Conservation (phyloP, 2,797 vertebrate species). For the Sebastes nivosus region DNA sequence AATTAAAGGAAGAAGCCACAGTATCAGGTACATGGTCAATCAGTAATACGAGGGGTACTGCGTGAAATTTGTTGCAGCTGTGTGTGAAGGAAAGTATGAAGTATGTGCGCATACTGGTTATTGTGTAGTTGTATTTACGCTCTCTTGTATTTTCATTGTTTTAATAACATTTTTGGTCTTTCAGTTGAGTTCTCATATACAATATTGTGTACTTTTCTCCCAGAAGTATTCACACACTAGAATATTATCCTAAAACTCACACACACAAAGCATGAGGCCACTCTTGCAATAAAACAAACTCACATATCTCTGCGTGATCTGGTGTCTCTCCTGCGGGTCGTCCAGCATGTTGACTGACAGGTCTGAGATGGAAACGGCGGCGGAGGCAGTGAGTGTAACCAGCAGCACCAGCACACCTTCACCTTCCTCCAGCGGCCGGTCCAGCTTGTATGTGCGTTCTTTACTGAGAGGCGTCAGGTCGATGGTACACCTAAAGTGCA, state of each 20-base stretch:
- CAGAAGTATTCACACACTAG: not conserved
- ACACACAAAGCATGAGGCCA: not conserved
- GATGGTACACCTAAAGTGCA: constrained; percentile 88
- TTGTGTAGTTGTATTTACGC: not conserved
- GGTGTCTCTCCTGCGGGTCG: constrained; percentile 89
- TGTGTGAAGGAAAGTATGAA: not conserved
- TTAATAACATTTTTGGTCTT: not conserved
- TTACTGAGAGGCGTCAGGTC: constrained; percentile 90
- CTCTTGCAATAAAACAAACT: constrained; percentile 59
- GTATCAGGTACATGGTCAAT: not conserved
- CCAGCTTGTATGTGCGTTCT: constrained; percentile 95
- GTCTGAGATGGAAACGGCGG: constrained; percentile 92
- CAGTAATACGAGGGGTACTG: not conserved
- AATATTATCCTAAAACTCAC: not conserved
- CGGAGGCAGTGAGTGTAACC: constrained; percentile 94
- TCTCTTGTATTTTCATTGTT: not conserved
- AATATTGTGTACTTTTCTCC: not conserved
- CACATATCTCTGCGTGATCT: constrained; percentile 94
- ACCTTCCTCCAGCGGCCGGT: constrained; percentile 90
- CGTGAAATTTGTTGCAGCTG: not conserved
- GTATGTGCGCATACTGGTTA: not conserved
- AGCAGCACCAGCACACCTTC: constrained; percentile 91
- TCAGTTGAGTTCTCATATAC: not conserved
- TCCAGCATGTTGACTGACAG: constrained; percentile 90
- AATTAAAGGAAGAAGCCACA: not conserved